phyloP scores from a whole-genome alignment of 2,113 vertebrate species.

The Limnothrissa miodon region DNA sequence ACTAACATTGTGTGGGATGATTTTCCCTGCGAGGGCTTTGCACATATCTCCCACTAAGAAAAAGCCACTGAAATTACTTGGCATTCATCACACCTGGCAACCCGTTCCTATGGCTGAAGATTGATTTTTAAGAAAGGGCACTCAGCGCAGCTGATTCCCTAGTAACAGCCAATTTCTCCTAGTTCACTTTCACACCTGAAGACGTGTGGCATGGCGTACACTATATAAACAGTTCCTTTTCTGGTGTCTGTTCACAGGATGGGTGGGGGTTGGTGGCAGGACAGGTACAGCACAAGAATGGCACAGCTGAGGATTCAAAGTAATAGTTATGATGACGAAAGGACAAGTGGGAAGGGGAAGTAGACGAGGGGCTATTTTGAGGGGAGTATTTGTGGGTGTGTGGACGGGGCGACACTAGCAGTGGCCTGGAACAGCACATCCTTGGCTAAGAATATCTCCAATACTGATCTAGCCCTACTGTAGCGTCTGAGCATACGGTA shows the following conservation, averaged over 20 bases:
- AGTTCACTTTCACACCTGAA: not conserved
- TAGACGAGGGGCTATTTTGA: not conserved
- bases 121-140: not conserved
- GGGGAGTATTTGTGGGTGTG: not conserved
- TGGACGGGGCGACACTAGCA: not conserved
- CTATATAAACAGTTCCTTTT: not conserved
- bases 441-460: conserved; percentile 33
- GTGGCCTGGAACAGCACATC: conserved; percentile 12
- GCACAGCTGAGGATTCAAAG: no score
- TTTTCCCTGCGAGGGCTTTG: not conserved
- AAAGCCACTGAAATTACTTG: not conserved
- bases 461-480: conserved; percentile 5
- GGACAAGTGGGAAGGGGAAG: not conserved
- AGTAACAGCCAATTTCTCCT: not conserved
- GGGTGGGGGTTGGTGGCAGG: no score
- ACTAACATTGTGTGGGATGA: conserved; percentile 11
- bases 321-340: no score
- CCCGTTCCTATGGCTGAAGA: not conserved
- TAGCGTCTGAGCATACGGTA: conserved; percentile 12
- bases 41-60: not conserved
- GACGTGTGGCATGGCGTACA: not conserved
- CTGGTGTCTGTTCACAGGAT: not conserved
- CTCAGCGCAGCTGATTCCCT: not conserved
- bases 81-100: conserved; percentile 12
- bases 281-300: no score